Percentiles rank a stretch among this genome's conserved stretches.
Evolutionary conservation across 2,797 vertebrate genomes (phyloP).

Genomic region (Melanotaenia boesemani): DNA sequence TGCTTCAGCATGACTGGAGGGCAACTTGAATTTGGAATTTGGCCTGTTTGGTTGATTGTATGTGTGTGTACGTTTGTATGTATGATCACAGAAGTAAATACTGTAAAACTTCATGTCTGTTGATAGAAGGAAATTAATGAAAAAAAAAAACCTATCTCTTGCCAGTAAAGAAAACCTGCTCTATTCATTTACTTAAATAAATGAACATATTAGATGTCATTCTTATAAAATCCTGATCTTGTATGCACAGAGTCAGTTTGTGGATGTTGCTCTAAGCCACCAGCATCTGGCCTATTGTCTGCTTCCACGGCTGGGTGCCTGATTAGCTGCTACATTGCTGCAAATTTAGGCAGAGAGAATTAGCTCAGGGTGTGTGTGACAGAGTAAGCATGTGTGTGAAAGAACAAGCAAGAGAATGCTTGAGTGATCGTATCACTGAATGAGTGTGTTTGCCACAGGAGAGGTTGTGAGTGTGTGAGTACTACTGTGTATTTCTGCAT

Average conservation of each 20-base stretch:
- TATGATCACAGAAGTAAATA: neutral
- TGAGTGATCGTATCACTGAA: conserved; percentile 45
- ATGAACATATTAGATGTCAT: conserved; percentile 52
- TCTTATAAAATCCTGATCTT: conserved; percentile 45
- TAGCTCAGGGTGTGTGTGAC: conserved; percentile 38
- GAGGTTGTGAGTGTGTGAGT: conserved; percentile 33
- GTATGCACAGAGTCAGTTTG: conserved; percentile 61
- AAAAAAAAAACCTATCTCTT: neutral
- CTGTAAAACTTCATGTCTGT: neutral
- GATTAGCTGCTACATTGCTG: conserved; percentile 70
- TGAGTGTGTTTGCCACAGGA: conserved; percentile 36
- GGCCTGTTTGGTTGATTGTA: conserved; percentile 27
- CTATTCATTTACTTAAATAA: conserved; percentile 42
- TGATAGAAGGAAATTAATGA: neutral
- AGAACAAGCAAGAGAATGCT: conserved; percentile 34
- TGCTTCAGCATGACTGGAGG: conserved; percentile 55
- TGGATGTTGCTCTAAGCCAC: conserved; percentile 68
- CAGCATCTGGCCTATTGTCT: conserved; percentile 79
- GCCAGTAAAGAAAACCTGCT: neutral
- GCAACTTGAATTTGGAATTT: conserved; percentile 56
- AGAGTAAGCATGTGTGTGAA: conserved; percentile 11
- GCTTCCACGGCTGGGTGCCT: conserved; percentile 69
- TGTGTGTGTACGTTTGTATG: neutral
- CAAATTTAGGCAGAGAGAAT: conserved; percentile 57
- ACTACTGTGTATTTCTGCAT: conserved; percentile 46